These are phyloP conservation scores for Bubalus kerabau DNA, from an alignment of 2,113 vertebrate species.

Conservation along the genomic window DNA sequence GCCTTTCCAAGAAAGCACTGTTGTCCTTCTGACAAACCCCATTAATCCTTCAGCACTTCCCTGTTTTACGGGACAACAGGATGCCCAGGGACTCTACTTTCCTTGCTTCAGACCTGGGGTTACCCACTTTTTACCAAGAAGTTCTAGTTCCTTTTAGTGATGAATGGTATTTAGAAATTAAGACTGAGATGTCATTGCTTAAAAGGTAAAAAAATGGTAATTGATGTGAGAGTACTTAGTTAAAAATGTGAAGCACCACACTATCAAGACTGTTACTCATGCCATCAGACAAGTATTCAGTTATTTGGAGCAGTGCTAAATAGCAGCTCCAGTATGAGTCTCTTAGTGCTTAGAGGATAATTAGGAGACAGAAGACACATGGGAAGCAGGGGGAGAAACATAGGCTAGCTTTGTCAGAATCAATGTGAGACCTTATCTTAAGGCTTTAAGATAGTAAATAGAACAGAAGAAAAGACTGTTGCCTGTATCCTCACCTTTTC, in stretches of 20 bases:
- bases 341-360: background rate
- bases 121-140: background rate
- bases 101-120: background rate
- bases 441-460: background rate
- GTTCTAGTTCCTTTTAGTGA: background rate
- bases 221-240: background rate
- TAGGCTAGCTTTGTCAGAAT: background rate
- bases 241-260: background rate
- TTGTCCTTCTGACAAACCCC: background rate
- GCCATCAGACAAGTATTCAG: background rate
- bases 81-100: background rate
- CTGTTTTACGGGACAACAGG: background rate
- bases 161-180: slow-evolving; percentile 8
- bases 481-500: background rate
- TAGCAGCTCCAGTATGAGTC: background rate
- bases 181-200: background rate
- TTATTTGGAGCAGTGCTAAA: background rate
- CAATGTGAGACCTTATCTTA: background rate
- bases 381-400: background rate
- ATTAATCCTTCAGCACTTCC: background rate
- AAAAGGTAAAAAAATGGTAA: background rate
- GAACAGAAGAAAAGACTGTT: background rate
- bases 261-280: background rate
- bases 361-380: background rate
- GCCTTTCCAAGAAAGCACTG: background rate